phyloP scores from a whole-genome alignment of 2,888 invertebrate species.

The Aproaerema taeniolella region DNA sequence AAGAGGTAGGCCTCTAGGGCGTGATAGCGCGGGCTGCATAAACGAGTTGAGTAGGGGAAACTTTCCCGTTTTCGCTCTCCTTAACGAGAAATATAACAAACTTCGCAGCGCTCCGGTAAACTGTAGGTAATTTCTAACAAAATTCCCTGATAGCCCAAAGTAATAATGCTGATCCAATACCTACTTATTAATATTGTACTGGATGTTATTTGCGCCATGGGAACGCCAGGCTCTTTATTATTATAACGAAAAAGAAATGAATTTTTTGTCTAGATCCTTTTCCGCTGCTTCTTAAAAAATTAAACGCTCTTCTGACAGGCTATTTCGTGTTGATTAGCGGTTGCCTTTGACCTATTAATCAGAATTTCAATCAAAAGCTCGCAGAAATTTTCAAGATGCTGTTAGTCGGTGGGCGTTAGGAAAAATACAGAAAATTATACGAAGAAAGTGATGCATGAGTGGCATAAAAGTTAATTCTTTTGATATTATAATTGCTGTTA shows the following conservation, averaged over 20 bases:
- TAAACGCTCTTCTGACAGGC: not conserved
- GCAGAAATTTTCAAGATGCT: no score
- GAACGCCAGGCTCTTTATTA: not conserved
- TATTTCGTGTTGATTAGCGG: not conserved
- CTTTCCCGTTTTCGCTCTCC: conserved; percentile 42
- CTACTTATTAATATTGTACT: conserved; percentile 14
- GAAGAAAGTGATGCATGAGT: conserved; percentile 11
- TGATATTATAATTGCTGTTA: conserved; percentile 39
- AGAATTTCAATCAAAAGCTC: not conserved
- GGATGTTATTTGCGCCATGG: conserved; percentile 2
- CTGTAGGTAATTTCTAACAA: conserved; percentile 29
- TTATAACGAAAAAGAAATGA: not conserved
- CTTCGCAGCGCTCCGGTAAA: conserved; percentile 33
- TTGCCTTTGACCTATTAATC: no score
- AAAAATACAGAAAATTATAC: conserved; percentile 8
- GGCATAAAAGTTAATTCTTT: conserved; percentile 29
- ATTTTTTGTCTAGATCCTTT: not conserved
- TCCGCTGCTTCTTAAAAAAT: not conserved
- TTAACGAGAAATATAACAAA: conserved; percentile 43
- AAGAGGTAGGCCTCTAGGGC: conserved; percentile 54
- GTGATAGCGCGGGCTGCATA: conserved; percentile 44
- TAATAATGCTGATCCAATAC: conserved; percentile 18
- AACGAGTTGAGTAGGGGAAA: conserved; percentile 51
- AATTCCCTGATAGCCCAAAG: conserved; percentile 24
- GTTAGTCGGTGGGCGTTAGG: conserved; percentile 4